phyloP scores from a whole-genome alignment of 2,797 vertebrate genomes.

The Telmatherina bonti region DNA sequence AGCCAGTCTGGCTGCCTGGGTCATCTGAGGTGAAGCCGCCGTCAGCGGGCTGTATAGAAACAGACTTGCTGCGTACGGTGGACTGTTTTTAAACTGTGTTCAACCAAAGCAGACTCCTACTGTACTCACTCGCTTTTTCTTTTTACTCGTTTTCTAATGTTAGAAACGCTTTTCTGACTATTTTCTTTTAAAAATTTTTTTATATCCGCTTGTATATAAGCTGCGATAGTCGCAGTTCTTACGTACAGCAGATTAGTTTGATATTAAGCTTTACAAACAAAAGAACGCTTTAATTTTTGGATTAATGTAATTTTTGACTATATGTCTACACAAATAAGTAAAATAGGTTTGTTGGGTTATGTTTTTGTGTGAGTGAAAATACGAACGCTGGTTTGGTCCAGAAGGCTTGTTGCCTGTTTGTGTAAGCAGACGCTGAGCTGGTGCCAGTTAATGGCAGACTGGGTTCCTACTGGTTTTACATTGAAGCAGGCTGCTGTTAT shows the following conservation, averaged over 20 bases:
- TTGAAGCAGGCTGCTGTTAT: conserved; percentile 6
- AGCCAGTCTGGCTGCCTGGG: conserved; percentile 64
- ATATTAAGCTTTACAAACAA: neutral
- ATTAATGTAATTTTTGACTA: no score
- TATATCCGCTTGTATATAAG: neutral
- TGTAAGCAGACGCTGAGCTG: conserved; percentile 36
- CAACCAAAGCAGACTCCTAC: neutral
- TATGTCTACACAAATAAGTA: neutral
- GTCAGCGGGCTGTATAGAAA: conserved; percentile 33
- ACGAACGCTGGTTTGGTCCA: neutral
- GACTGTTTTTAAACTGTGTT: neutral
- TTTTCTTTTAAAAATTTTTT: neutral
- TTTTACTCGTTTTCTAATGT: neutral
- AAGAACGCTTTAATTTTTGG: neutral
- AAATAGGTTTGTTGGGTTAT: conserved; percentile 2
- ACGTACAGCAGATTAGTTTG: conserved; percentile 8
- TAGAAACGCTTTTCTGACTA: neutral
- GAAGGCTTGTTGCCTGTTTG: conserved; percentile 26
- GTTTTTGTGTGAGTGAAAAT: neutral
- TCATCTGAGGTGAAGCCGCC: conserved; percentile 77
- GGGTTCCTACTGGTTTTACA: conserved; percentile 33
- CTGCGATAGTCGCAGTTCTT: conserved; percentile 3
- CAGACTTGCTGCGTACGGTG: neutral
- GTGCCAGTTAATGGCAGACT: conserved; percentile 48
- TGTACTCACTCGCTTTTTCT: neutral